Evolutionary conservation across 2,113 vertebrate species (phyloP), one percentile per base, ranked within the genome.

Genomic region (Mellivora capensis): DNA sequence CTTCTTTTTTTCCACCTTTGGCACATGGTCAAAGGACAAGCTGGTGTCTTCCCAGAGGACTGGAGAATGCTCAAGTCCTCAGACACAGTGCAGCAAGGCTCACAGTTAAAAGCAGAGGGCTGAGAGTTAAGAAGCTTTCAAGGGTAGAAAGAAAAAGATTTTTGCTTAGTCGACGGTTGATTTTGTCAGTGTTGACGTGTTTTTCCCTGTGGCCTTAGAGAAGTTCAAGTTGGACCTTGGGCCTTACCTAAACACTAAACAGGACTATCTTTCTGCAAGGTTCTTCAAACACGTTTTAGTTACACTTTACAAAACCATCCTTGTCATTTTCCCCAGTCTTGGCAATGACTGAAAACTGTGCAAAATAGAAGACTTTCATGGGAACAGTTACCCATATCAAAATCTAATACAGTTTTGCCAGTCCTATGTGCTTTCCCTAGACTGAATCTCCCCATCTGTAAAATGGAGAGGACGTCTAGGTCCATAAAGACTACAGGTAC

Each of bases 1-100:
- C 97, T 98, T 97, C 97, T 94, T 96, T 98, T 98, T 98, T 97
- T 72, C 94, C 91, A 93, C 94, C 97, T 98, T 95, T 98, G 98
- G 98, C 98, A 97, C 67, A 1, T 90, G 89, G 52, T 94, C 97
- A 93, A 97, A 98, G 96, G 96, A 97, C 97, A 98, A 92, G 83
- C 97, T 94, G 87, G 96, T 97, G 23, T 97, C 93, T 97, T 98
- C 98, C 98, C 97, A 97, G 94, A 98, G 98, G 98, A 98, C 49
- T 62, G 8, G 29, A 67, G 81, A 76, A 14, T 9, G n/a, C 39
- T 29, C 23, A 57, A 61, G 52, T 89, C 87, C 87, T 87, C 69
- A 69, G 82, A 93, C 62, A 69, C 23, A 6, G 3, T 14, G 7
- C 3, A 52, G 27, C 67, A 31, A 4, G 1, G 20, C 79, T 39